These are phyloP conservation scores for Spea multiplicata DNA, from an alignment of 2,113 vertebrate species.

Conservation along the genomic window DNA sequence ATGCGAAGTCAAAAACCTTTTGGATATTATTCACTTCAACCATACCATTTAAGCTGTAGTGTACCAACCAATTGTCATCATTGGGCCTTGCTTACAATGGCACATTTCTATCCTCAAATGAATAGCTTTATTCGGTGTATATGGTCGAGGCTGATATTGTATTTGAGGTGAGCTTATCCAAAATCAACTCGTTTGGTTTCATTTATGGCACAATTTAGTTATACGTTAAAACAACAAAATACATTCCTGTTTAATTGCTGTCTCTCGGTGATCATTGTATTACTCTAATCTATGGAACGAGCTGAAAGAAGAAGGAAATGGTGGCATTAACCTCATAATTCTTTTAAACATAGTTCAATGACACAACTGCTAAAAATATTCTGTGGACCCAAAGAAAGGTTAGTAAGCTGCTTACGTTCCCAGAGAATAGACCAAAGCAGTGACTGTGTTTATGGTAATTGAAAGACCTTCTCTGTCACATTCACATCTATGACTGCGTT, in stretches of 20 bases:
- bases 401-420: background rate
- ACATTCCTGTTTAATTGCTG: background rate
- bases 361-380: background rate
- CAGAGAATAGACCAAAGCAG: background rate
- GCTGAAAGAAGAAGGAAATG: conserved; percentile 1
- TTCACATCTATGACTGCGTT: background rate
- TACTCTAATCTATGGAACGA: background rate
- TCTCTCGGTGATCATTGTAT: background rate
- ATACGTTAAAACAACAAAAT: background rate
- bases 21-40: no score
- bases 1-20: no score
- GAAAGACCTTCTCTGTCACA: background rate
- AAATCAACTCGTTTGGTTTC: no score
- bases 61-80: no score
- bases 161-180: no score
- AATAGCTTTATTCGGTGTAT: no score
- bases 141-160: no score
- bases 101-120: no score
- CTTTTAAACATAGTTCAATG: background rate
- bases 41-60: no score
- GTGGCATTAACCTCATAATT: background rate
- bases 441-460: background rate
- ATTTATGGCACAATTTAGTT: no score
- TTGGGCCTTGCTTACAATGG: no score
- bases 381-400: background rate